A percentile compares a stretch with the other conserved stretches of the same genome.
These are phyloP conservation scores for Eustalomyia histrio DNA, from an alignment of 2,888 invertebrate species.

Conservation along the genomic window DNA sequence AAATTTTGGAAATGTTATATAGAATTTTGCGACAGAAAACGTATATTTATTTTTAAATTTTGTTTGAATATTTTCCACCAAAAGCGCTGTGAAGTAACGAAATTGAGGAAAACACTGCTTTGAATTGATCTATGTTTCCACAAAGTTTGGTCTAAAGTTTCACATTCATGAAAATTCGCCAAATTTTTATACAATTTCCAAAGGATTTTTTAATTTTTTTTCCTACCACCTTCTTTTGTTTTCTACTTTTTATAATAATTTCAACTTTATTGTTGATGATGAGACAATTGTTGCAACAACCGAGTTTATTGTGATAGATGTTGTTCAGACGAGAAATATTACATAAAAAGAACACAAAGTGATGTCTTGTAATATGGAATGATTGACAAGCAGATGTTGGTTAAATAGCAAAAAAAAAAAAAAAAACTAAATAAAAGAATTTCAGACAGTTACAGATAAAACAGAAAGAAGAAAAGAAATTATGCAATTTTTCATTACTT, in stretches of 20 bases:
- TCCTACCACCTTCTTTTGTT: not conserved
- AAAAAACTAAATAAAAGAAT: conserved; percentile 7
- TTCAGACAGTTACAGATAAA: conserved; percentile 22
- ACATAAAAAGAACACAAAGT: conserved; percentile 10
- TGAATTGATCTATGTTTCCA: too few species aligned
- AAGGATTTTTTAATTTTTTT: too few species aligned
- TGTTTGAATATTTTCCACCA: too few species aligned
- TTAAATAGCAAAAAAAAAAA: conserved; percentile 10
- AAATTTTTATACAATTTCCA: too few species aligned
- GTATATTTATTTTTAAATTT: too few species aligned
- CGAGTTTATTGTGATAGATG: conserved; percentile 44
- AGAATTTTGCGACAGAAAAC: too few species aligned
- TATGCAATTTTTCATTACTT: conserved; percentile 12
- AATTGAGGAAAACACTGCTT: too few species aligned
- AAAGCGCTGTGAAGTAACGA: too few species aligned
- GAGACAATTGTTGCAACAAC: conserved; percentile 49
- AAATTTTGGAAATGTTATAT: too few species aligned
- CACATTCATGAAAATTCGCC: too few species aligned
- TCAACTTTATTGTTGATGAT: conserved; percentile 11
- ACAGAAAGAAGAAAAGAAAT: conserved; percentile 34
- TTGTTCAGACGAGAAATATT: conserved; percentile 30
- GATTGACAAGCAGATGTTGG: conserved; percentile 63
- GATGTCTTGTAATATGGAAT: conserved; percentile 52
- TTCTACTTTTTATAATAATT: not conserved
- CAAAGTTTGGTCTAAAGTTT: too few species aligned